phyloP scores from a whole-genome alignment of 64 coral and sea anemone genomes.

The Dendronephthya gigantea region DNA sequence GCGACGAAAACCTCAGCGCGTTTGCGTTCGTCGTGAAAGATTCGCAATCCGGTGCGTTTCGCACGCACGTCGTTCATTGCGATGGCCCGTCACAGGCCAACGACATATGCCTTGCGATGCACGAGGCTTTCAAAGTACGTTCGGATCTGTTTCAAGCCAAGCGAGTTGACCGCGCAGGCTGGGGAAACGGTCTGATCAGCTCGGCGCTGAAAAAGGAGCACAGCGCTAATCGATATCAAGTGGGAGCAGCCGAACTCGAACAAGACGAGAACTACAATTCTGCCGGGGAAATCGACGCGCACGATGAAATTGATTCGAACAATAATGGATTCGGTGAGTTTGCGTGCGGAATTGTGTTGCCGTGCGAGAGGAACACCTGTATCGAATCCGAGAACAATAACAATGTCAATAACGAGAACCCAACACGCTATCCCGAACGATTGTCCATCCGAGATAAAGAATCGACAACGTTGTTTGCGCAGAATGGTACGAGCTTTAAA shows the following conservation, averaged over 20 bases:
- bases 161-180: neutral
- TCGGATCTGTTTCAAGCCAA: neutral
- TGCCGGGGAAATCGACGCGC: neutral
- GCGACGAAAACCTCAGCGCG: neutral
- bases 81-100: neutral
- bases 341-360: neutral
- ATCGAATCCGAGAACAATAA: neutral
- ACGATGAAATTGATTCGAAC: neutral
- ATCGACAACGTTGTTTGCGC: neutral
- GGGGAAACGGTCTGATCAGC: neutral
- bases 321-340: constrained; percentile 9
- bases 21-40: neutral
- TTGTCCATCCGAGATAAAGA: neutral
- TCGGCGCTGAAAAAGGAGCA: neutral
- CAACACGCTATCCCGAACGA: neutral
- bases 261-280: neutral
- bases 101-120: neutral
- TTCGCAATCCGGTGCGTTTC: neutral
- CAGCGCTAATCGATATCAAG: neutral
- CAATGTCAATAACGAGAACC: neutral
- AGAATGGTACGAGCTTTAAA: neutral
- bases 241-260: neutral
- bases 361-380: neutral
- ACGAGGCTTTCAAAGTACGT: neutral
- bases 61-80: neutral